phyloP scores from a whole-genome alignment of 1,140 invertebrate species.

The Zaprionus gabonicus region DNA sequence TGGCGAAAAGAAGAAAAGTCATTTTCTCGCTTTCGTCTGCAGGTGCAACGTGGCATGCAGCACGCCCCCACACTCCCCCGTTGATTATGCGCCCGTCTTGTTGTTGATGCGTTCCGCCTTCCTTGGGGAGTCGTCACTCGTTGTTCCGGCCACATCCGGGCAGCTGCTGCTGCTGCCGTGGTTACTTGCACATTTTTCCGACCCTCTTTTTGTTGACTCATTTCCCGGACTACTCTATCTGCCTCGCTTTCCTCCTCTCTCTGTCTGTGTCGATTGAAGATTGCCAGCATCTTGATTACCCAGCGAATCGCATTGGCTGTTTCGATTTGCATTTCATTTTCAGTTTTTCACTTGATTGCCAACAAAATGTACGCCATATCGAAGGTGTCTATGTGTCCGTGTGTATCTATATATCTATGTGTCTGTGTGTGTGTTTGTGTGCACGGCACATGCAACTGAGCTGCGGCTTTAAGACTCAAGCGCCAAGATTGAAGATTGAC shows the following conservation, averaged over 20 bases:
- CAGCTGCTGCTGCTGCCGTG: slow-evolving; percentile 41
- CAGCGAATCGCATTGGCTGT: slow-evolving; percentile 47
- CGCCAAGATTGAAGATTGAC: slow-evolving; percentile 15
- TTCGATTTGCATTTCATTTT: slow-evolving; percentile 75
- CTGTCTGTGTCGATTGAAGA: slow-evolving; percentile 17
- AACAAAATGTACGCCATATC: slow-evolving; percentile 14
- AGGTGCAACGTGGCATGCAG: slow-evolving; percentile 48
- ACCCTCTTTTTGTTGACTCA: slow-evolving; percentile 44
- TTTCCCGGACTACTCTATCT: slow-evolving; percentile 35
- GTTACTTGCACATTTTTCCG: slow-evolving; percentile 57
- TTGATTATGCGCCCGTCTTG: slow-evolving; percentile 40
- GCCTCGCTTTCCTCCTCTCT: neutral
- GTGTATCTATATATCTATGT: neutral
- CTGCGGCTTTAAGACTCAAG: slow-evolving; percentile 21
- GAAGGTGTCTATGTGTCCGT: neutral
- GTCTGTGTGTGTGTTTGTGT: neutral
- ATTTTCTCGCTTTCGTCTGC: slow-evolving; percentile 79
- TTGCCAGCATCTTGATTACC: slow-evolving; percentile 32
- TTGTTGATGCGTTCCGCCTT: slow-evolving; percentile 57
- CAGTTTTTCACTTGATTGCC: slow-evolving; percentile 52
- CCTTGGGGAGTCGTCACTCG: slow-evolving; percentile 6
- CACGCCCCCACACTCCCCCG: slow-evolving; percentile 12
- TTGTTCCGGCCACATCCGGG: slow-evolving; percentile 8
- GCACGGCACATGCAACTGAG: neutral
- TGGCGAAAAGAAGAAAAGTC: slow-evolving; percentile 67